phyloP scores from a whole-genome alignment of 1,140 invertebrate species.

The Neotoxoptera formosana region DNA sequence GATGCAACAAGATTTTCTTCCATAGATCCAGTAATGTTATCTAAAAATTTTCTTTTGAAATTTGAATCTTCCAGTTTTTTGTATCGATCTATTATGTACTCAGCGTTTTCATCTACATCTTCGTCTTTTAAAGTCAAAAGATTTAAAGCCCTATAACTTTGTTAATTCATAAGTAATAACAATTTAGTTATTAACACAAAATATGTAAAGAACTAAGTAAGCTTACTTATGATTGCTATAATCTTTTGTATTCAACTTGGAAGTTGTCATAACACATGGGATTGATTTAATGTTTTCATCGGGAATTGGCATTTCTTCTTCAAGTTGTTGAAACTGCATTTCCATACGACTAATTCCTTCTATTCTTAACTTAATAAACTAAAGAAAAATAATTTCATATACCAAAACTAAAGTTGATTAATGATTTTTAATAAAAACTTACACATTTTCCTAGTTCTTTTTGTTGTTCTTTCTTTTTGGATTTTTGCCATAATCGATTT shows the following conservation, averaged over 20 bases:
- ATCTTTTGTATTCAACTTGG: constrained; percentile 21
- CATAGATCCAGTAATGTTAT: constrained; percentile 62
- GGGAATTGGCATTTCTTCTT: constrained; percentile 44
- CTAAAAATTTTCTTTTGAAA: constrained; percentile 63
- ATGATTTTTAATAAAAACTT: neutral
- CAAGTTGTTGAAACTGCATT: neutral
- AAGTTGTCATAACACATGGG: neutral
- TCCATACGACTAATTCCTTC: constrained; percentile 38
- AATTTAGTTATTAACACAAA: neutral
- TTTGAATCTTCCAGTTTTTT: constrained; percentile 62
- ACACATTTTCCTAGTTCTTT: constrained; percentile 52
- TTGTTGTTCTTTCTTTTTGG: constrained; percentile 51
- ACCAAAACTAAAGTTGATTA: neutral
- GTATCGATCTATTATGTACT: constrained; percentile 60
- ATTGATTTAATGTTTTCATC: neutral
- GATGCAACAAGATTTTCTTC: constrained; percentile 60
- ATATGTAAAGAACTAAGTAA: neutral
- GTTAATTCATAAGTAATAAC: neutral
- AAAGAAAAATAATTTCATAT: neutral
- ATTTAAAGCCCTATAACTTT: constrained; percentile 44
- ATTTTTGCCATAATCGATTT: constrained; percentile 48
- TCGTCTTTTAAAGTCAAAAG: constrained; percentile 49
- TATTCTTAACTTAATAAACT: constrained; percentile 56
- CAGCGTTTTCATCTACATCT: constrained; percentile 52
- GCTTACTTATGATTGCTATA: constrained; percentile 40